These are phyloP conservation scores for Drosophila colorata DNA, from an alignment of 2,888 invertebrate species.

Conservation along the genomic window DNA sequence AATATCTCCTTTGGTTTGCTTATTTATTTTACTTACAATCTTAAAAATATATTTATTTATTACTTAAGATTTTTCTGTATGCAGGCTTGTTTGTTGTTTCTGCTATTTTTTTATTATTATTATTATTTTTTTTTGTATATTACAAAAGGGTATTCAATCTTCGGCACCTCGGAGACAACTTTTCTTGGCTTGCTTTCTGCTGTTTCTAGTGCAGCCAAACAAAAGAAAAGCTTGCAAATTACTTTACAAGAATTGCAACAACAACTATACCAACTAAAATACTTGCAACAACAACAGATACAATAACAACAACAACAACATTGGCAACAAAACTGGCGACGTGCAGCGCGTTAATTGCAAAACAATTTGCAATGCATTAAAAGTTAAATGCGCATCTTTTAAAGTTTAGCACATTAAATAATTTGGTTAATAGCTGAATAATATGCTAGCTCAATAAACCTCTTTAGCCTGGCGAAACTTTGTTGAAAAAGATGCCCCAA, in stretches of 20 bases:
- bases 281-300: neutral
- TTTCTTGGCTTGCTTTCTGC: constrained; percentile 5
- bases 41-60: too few relatives aligned
- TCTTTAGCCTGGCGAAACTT: constrained; percentile 1
- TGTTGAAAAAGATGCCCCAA: neutral
- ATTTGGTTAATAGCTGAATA: constrained; percentile 32
- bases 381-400: constrained; percentile 51
- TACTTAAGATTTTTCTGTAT: too few relatives aligned
- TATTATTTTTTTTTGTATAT: too few relatives aligned
- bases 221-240: constrained; percentile 58
- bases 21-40: too few relatives aligned
- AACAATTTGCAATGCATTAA: constrained; percentile 74
- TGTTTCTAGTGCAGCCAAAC: constrained; percentile 28
- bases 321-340: constrained; percentile 13
- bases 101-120: too few relatives aligned
- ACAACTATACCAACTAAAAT: neutral
- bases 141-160: constrained; percentile 3
- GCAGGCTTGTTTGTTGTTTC: too few relatives aligned
- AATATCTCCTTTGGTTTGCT: too few relatives aligned
- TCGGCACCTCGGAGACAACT: neutral
- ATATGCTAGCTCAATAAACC: constrained; percentile 11
- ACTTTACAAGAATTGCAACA: constrained; percentile 45
- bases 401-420: constrained; percentile 17
- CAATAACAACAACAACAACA: too few relatives aligned
- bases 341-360: constrained; percentile 63